Base-by-base conservation (phyloP, 2,113 vertebrate genomes). In the Hippocampus comes region DNA sequence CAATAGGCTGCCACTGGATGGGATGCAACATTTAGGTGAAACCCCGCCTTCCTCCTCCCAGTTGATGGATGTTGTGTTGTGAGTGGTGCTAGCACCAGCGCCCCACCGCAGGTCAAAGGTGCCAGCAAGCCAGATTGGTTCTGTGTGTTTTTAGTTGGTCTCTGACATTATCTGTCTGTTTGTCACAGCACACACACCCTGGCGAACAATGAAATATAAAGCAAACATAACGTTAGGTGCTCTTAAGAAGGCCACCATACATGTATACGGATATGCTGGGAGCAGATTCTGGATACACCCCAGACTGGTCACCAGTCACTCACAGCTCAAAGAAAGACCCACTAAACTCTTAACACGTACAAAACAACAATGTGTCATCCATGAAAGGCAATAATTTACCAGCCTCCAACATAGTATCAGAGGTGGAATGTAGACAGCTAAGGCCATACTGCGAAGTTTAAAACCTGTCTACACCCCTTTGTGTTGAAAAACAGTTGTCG, bases 21-120 rank as follows among this genome's bases (percentile, higher is more conserved):
- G 34, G 12, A 38, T 42, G 61, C 61, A 41, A n/a, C 34, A 63
- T 23, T 41, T 11, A 63, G 61, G 34, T 63, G 60, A 63, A 59
- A 59, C 25, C 56, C 25, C 25, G 7, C 14, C 14, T 20, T 6
- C 34, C 9, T 41, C 63, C 0, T 12, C 20, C 9, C 41, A 14
- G 63, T 17, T 64, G 41, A 64, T 64, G 11, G 21, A 64, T 64
- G 38, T n/a, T 42, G 63, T 64, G 61, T 42, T 63, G 21, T 43
- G 63, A 23, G 21, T 20, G 10, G 34, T 42, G 38, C 61, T 42
- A 42, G 10, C 38, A 63, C 34, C 34, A 21, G 60, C 10, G 34
- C 9, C 38, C 15, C 38, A 42, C 21, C 21, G 21, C 20, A 43
- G 63, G 38, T 43, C 41, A n/a, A 64, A 64, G 18, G 63, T 64